Base-by-base conservation (phyloP, 2,888 invertebrate genomes). In the Thymelicus acteon region DNA sequence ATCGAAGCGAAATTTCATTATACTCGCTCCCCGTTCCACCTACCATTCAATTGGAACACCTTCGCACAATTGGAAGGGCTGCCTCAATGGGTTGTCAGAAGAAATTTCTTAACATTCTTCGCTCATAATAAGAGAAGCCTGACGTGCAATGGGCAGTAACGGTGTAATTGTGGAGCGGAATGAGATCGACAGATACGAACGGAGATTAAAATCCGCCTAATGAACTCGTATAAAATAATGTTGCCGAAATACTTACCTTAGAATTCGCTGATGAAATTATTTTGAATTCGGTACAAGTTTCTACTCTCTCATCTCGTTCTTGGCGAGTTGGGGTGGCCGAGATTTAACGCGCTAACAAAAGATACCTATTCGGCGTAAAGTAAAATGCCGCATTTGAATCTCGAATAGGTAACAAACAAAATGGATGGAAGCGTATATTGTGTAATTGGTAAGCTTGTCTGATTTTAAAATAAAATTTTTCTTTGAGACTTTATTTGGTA, bases 21-120 rank as follows among this genome's bases (percentile, higher is more conserved):
- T 93, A 91, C 86, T 79, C 90, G 85, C 89, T 87, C 91, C 93
- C 88, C 88, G 86, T 89, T 88, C 88, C 88, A 85, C 87, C 86
- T 83, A 89, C 89, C 84, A 91, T 93, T 93, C 91, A 92, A 92
- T 91, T 85, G 89, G 91, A 92, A 93, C 93, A 93, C 93, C 93
- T 93, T 87, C 88, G 81, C 86, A 93, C 92, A 93, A 93, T 92
- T 89, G 90, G 89, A 85, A 90, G 90, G 93, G 92, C 85, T 86
- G 90, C 87, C 85, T 92, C 88, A 93, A 93, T 93, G 89, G 93
- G 90, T 90, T 91, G 89, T 88, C 89, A 91, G 92, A 93, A 93
- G 89, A 93, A 92, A 93, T 93, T 93, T 93, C 93, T 93, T 91
- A 92, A 91, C 90, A 90, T 91, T 91, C 90, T 89, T 88, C 89